These are phyloP conservation scores for Cataglyphis rosenhaueri DNA, from an alignment of 2,888 invertebrate species.

Conservation along the genomic window DNA sequence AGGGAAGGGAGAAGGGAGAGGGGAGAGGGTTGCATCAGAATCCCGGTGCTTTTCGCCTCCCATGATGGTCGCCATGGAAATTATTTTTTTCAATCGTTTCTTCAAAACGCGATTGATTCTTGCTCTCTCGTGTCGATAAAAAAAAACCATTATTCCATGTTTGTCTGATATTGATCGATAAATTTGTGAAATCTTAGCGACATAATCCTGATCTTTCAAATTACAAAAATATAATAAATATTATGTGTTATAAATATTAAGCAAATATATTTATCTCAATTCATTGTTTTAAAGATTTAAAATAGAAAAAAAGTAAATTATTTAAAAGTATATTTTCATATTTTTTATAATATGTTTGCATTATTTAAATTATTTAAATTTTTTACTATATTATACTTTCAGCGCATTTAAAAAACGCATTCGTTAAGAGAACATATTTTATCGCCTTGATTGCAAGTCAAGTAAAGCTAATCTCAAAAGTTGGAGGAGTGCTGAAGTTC, in stretches of 20 bases:
- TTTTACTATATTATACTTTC: not conserved
- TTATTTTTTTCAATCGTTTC: conserved; percentile 55
- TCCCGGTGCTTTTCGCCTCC: conserved; percentile 62
- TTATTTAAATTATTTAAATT: not conserved
- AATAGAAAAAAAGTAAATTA: not conserved
- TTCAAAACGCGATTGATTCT: conserved; percentile 26
- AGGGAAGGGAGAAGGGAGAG: not conserved
- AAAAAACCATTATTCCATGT: not conserved
- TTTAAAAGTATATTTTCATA: not conserved
- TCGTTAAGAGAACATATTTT: not conserved
- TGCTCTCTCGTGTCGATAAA: not conserved
- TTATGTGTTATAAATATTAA: not conserved
- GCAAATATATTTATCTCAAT: not conserved
- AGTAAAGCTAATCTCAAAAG: conserved; percentile 19
- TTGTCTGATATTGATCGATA: not conserved
- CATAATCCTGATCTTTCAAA: not conserved
- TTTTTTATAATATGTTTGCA: not conserved
- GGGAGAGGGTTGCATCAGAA: conserved; percentile 54
- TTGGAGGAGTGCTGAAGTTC: conserved; percentile 10
- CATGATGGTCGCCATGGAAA: conserved; percentile 34
- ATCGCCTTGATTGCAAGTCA: not conserved
- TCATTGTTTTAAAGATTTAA: not conserved
- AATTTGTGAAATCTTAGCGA: not conserved
- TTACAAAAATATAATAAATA: not conserved
- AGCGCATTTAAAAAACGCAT: not conserved